Conservation (phyloP, 2,113 vertebrate species). For the Alethe castanea region DNA sequence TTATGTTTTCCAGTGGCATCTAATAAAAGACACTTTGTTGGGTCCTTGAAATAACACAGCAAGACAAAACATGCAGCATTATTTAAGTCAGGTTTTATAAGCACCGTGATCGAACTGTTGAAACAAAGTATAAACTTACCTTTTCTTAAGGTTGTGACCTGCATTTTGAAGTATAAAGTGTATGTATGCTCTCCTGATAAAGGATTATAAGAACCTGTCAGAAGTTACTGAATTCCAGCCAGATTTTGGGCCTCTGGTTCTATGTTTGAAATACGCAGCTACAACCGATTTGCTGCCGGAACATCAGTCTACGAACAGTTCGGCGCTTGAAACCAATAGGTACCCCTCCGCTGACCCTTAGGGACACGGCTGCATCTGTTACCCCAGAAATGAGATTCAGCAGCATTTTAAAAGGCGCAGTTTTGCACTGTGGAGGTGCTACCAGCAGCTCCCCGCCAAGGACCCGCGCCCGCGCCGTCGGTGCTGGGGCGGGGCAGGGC, state of each 20-base stretch:
- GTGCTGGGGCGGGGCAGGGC: not conserved
- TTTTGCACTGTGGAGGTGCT: fast-evolving
- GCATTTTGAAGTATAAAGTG: not conserved
- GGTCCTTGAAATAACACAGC: not conserved
- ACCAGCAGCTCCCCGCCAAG: fast-evolving
- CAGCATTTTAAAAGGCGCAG: fast-evolving
- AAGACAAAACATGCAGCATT: not conserved
- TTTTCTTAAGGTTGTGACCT: not conserved
- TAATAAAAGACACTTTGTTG: not conserved
- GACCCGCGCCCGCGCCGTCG: fast-evolving
- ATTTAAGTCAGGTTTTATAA: not conserved
- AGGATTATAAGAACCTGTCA: not conserved
- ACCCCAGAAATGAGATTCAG: no score
- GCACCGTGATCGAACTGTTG: not conserved
- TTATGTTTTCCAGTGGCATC: not conserved
- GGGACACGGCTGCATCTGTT: not conserved
- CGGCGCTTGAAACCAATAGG: not conserved
- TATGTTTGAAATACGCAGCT: not conserved
- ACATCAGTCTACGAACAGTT: fast-evolving
- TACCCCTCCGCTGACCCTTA: not conserved
- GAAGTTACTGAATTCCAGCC: not conserved
- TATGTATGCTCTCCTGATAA: fast-evolving
- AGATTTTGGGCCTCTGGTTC: not conserved
- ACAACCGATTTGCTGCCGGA: not conserved
- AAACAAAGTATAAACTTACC: not conserved